Conservation (phyloP, 2,113 vertebrate genomes). For the Bubo bubo region DNA sequence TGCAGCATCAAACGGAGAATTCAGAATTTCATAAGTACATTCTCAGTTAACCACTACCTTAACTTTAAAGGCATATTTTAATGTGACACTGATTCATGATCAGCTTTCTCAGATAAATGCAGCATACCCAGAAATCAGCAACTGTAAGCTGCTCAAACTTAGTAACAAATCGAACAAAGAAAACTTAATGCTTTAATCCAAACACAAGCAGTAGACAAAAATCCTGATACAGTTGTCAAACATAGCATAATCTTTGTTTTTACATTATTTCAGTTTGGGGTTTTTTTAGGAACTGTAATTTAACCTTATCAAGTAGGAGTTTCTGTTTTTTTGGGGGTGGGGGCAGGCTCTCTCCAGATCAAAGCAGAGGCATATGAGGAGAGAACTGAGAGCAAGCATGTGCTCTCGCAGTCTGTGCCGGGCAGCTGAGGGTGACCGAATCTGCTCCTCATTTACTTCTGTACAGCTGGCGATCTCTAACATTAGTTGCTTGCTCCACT, state of each 20-base stretch:
- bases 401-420: neutral
- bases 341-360: neutral
- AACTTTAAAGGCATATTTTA: neutral
- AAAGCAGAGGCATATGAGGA: slow-evolving; percentile 7
- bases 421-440: neutral
- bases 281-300: neutral
- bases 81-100: neutral
- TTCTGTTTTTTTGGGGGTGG: neutral
- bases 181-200: slow-evolving; percentile 16
- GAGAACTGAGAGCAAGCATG: slow-evolving; percentile 8
- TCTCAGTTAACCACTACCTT: neutral
- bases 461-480: neutral
- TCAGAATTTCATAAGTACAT: neutral
- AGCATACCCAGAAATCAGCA: neutral
- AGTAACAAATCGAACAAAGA: neutral
- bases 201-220: neutral
- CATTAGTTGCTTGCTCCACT: neutral
- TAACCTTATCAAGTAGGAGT: neutral
- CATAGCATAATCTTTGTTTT: neutral
- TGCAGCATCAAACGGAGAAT: neutral
- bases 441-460: neutral
- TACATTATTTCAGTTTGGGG: neutral
- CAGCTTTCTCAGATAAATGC: neutral
- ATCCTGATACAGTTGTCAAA: neutral
- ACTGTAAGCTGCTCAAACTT: neutral